These are phyloP conservation scores for Nomada flava DNA, from an alignment of 2,888 invertebrate species.

Conservation along the genomic window DNA sequence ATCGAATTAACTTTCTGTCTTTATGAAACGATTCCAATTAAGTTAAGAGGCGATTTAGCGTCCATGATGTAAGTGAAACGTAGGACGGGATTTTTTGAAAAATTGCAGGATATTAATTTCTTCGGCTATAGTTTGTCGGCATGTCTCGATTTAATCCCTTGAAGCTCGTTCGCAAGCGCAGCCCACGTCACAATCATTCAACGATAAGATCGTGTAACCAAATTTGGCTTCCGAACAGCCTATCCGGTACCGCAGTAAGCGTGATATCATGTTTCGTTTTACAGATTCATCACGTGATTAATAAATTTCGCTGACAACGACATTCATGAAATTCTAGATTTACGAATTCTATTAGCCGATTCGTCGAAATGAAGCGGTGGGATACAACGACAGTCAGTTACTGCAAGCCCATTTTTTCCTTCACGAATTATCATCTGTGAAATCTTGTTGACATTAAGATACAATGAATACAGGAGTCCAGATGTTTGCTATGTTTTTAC, in stretches of 20 bases:
- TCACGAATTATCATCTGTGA: no score
- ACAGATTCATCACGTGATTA: conserved; percentile 23
- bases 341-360: conserved; percentile 27
- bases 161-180: conserved; percentile 4
- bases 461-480: no score
- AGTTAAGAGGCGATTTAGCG: background rate
- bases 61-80: background rate
- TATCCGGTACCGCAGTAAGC: conserved; percentile 13
- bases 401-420: no score
- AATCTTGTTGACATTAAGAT: no score
- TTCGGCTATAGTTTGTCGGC: background rate
- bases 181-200: conserved; percentile 24
- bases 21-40: no score
- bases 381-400: no score
- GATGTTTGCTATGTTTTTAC: no score
- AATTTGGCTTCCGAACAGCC: conserved; percentile 22
- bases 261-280: conserved; percentile 26
- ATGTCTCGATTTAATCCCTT: conserved; percentile 7
- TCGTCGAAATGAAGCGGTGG: background rate
- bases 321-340: conserved; percentile 12
- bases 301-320: conserved; percentile 24
- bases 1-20: no score
- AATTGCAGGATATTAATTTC: background rate
- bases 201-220: conserved; percentile 31
- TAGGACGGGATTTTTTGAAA: background rate